A percentile compares a stretch with the other conserved stretches of the same genome.
Evolutionary conservation across 2,888 invertebrate genomes (phyloP).

Genomic region (Dusona sp.): DNA sequence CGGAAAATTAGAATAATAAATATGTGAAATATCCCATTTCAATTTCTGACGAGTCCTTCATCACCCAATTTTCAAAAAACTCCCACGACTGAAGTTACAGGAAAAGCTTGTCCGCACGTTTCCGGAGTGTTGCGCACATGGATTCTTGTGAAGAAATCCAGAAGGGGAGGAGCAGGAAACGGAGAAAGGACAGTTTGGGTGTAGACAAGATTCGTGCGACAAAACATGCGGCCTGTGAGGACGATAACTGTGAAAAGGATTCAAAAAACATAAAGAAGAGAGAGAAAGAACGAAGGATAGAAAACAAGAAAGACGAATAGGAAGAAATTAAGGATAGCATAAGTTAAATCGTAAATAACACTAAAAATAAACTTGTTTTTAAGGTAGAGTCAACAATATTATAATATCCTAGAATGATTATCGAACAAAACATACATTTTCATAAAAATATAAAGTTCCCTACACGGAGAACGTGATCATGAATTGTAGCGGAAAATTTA

Average conservation of each 20-base stretch:
- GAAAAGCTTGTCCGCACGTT: slow-evolving; percentile 41
- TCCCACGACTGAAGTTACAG: background rate
- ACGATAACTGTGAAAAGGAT: slow-evolving; percentile 17
- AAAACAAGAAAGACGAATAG: background rate
- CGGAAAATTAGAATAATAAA: background rate
- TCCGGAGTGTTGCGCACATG: slow-evolving; percentile 22
- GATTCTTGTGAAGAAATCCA: slow-evolving; percentile 5
- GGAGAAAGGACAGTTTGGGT: slow-evolving; percentile 1
- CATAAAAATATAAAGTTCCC: background rate
- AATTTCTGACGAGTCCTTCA: background rate
- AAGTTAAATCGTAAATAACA: too few species aligned
- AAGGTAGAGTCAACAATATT: background rate
- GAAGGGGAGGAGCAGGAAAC: slow-evolving; percentile 10
- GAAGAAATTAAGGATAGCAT: background rate
- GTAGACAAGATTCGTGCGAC: slow-evolving; percentile 39
- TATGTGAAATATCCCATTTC: background rate
- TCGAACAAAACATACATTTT: background rate
- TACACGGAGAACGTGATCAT: slow-evolving; percentile 72
- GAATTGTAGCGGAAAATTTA: background rate
- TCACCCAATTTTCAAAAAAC: background rate
- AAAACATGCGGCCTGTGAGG: slow-evolving; percentile 31
- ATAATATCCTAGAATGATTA: background rate
- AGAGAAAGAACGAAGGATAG: background rate
- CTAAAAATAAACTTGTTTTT: background rate
- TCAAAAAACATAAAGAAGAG: background rate